Conservation (phyloP, 2,888 invertebrate genomes). For the Epirrhoe alternata region DNA sequence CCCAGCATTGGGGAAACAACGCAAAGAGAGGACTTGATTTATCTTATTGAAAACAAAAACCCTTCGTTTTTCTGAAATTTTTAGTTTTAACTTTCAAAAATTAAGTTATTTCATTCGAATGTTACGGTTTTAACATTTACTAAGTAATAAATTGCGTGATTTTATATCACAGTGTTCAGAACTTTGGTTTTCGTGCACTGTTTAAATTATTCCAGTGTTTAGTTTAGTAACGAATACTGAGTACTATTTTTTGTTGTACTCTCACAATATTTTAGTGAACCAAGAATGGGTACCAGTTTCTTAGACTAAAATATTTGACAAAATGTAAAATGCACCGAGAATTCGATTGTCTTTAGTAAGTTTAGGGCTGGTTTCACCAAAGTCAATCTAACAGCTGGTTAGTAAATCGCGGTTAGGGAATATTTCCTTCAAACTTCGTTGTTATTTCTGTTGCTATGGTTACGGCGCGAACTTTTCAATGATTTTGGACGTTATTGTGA, state of each 20-base stretch:
- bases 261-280: not conserved
- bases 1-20: too few relatives aligned
- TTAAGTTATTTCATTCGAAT: not conserved
- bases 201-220: not conserved
- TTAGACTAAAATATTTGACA: not conserved
- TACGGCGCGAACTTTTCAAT: too few relatives aligned
- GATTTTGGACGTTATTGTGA: too few relatives aligned
- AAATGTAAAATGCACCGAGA: not conserved
- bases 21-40: too few relatives aligned
- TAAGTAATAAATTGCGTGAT: constrained; percentile 6
- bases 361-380: too few relatives aligned
- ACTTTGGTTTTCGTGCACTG: not conserved
- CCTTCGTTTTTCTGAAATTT: too few relatives aligned
- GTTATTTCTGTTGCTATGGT: too few relatives aligned
- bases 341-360: not conserved
- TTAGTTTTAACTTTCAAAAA: not conserved
- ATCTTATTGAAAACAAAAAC: too few relatives aligned
- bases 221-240: not conserved
- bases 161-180: constrained; percentile 6
- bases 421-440: too few relatives aligned
- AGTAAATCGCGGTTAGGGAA: too few relatives aligned
- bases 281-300: not conserved
- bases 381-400: too few relatives aligned
- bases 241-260: not conserved
- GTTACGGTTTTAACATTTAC: not conserved